Evolutionary conservation across 2,888 invertebrate species (phyloP).

Genomic region (Patella ulyssiponensis): DNA sequence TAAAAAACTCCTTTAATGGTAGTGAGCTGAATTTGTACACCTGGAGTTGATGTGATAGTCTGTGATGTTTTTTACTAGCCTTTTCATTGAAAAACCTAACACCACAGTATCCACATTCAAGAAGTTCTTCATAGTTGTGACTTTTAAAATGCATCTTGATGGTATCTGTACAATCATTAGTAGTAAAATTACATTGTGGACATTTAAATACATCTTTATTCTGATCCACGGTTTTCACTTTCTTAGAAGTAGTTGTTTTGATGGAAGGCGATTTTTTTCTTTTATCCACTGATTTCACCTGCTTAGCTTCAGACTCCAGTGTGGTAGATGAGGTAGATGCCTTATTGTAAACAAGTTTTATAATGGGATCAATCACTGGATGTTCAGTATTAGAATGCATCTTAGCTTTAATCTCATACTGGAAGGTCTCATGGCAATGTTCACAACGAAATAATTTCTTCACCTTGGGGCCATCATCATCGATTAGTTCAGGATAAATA

Average conservation of each 20-base stretch:
- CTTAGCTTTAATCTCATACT: background rate
- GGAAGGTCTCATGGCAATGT: background rate
- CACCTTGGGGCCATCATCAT: background rate
- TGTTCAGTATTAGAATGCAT: background rate
- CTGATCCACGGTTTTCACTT: background rate
- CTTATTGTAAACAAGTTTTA: background rate
- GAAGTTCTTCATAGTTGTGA: background rate
- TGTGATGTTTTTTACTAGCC: conserved; percentile 1
- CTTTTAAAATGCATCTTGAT: background rate
- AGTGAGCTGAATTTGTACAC: background rate
- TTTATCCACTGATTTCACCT: background rate
- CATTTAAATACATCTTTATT: background rate
- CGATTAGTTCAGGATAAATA: no score
- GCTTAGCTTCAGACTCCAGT: background rate
- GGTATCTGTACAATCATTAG: background rate
- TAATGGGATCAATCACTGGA: background rate
- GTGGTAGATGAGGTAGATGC: background rate
- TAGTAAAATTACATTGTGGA: background rate
- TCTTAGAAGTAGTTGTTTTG: background rate
- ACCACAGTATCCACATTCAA: background rate
- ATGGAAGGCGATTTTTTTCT: background rate
- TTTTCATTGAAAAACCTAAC: background rate
- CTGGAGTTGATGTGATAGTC: background rate
- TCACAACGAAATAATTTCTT: background rate
- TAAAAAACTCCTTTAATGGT: background rate